Base-by-base conservation (phyloP, 1,140 invertebrate species). In the Meloidogyne hapla region DNA sequence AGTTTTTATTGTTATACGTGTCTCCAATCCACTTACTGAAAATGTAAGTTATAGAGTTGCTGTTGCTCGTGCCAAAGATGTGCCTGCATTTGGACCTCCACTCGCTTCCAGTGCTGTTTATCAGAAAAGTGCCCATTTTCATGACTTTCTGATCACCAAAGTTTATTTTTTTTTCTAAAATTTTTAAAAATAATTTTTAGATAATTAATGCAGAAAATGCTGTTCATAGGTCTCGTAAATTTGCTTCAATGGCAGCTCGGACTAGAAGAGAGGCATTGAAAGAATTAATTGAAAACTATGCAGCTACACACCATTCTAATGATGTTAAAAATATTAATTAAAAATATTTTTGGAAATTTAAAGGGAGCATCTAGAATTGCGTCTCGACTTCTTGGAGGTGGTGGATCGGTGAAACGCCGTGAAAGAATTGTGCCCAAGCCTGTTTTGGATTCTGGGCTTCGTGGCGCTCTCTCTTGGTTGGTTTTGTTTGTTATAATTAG, bases 131-230 rank as follows among this genome's bases (percentile, higher is more conserved):
- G 93, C 93, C 89, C 90, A 91, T 15, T 97, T 98, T 88, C 92
- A 93, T 18, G 94, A 97, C 87, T 95, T 98, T 88, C 90, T 98
- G 26, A 88, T 97, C 77, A 93, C 94, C 62, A 98, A 98, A 91
- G 48, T 56, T 56, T 56, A 89, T 91, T 91, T 87, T 82, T 23
- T 23, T 66, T 66, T 64, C 8, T 13, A 23, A 67, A 42, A 18
- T 28, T 33, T 4, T 62, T n/a, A 40, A 69, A 69, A 18, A 56
- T n/a, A 6, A 5, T 18, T 26, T 75, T 87, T 48, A 65, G 89
- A 93, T 96, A 25, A 95, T 98, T 64, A 98, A 98, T 89, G 95
- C 94, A 25, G 95, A 98, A 89, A 97, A 97, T 89, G 94, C 95
- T 18, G 94, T 94, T 13, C 77, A 78, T 64, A 40, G 73, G 77